Conservation (phyloP, 1,140 invertebrate species). For the Dendrolimus kikuchii region DNA sequence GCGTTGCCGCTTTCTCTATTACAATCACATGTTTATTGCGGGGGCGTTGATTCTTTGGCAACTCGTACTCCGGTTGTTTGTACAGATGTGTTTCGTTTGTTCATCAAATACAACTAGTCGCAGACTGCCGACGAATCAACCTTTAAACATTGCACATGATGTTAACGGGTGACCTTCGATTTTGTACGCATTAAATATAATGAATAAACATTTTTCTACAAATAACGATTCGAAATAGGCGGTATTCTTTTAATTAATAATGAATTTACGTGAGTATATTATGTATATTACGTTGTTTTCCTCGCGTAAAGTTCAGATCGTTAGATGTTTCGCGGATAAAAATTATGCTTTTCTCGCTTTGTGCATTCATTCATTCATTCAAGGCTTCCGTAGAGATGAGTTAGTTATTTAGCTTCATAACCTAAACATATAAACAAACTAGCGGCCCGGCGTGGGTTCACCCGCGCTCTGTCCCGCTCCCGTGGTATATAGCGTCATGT, state of each 20-base stretch:
- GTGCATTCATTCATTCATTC: too few relatives aligned
- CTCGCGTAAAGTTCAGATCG: too few relatives aligned
- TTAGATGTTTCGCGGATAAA: too few relatives aligned
- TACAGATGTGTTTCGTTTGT: slow-evolving; percentile 50
- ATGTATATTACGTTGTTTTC: background rate
- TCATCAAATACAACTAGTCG: slow-evolving; percentile 29
- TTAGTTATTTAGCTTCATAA: too few relatives aligned
- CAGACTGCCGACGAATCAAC: slow-evolving; percentile 31
- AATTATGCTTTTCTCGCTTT: too few relatives aligned
- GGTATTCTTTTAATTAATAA: too few relatives aligned
- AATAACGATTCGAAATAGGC: too few relatives aligned
- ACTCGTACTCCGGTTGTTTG: slow-evolving; percentile 29
- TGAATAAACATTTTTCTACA: background rate
- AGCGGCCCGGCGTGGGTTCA: too few relatives aligned
- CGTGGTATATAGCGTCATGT: too few relatives aligned
- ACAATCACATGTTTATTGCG: slow-evolving; percentile 17
- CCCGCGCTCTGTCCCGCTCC: too few relatives aligned
- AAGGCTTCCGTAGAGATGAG: too few relatives aligned
- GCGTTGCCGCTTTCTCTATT: slow-evolving; percentile 17
- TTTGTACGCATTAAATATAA: slow-evolving; percentile 12
- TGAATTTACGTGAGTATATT: background rate
- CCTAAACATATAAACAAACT: too few relatives aligned
- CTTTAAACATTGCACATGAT: slow-evolving; percentile 34
- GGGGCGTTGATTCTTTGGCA: slow-evolving; percentile 28
- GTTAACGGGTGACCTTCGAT: slow-evolving; percentile 16